Evolutionary conservation across 2,888 invertebrate genomes (phyloP).

Genomic region (Erebia ligea): DNA sequence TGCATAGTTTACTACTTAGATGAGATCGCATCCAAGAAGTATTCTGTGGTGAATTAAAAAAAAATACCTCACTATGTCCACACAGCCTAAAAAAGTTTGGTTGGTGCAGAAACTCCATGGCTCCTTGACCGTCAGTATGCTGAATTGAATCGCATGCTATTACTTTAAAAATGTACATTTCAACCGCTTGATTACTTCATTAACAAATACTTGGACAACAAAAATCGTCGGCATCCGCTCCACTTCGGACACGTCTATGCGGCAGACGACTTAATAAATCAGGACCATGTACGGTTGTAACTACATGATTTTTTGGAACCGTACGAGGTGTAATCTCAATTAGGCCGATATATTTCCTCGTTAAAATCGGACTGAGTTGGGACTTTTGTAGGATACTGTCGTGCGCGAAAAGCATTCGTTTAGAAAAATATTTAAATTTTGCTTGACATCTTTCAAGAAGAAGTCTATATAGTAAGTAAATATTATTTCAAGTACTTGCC

Average conservation of each 20-base stretch:
- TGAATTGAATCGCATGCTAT: neutral
- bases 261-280: conserved; percentile 75
- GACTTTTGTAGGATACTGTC: conserved; percentile 62
- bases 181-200: conserved; percentile 29
- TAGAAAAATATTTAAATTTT: conserved; percentile 25
- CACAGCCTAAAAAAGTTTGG: neutral
- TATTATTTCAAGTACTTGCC: no score
- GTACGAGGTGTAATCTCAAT: conserved; percentile 78
- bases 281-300: conserved; percentile 73
- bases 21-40: no score
- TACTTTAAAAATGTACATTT: conserved; percentile 3
- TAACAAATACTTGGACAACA: conserved; percentile 31
- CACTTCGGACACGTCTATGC: conserved; percentile 61
- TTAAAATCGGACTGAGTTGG: conserved; percentile 71
- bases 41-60: no score
- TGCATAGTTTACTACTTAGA: no score
- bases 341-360: conserved; percentile 78
- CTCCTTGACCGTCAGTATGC: neutral
- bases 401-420: conserved; percentile 41
- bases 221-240: conserved; percentile 35
- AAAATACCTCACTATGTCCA: neutral
- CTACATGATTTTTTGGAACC: conserved; percentile 73
- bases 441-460: neutral
- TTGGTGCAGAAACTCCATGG: neutral
- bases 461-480: no score